These are phyloP conservation scores for Diadema setosum DNA, from an alignment of 35 echinoderm and acorn worm species.

Conservation along the genomic window DNA sequence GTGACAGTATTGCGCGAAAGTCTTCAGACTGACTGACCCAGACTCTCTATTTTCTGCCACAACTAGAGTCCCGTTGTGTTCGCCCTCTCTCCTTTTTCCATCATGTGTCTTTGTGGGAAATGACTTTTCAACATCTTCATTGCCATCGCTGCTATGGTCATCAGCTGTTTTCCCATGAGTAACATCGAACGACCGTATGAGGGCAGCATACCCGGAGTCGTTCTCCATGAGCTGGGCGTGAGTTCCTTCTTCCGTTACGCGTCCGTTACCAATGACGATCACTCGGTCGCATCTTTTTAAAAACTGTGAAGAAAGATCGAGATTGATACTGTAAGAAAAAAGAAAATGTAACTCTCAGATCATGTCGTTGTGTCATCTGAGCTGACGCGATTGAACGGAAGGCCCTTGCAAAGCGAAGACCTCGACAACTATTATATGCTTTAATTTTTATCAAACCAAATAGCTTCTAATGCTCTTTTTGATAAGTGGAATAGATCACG, in stretches of 20 bases:
- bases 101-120: neutral
- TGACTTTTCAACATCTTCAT: neutral
- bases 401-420: too few species aligned
- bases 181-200: slow-evolving; percentile 62
- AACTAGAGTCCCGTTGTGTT: slow-evolving; percentile 13
- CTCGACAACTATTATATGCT: too few species aligned
- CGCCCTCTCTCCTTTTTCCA: neutral
- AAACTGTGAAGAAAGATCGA: slow-evolving; percentile 35
- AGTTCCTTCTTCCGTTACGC: slow-evolving; percentile 60
- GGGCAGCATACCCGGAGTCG: slow-evolving; percentile 56
- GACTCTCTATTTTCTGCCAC: slow-evolving; percentile 21
- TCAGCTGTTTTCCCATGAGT: slow-evolving; percentile 24
- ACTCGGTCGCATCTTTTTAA: slow-evolving; percentile 76
- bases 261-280: slow-evolving; percentile 65
- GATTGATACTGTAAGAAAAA: too few species aligned
- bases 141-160: neutral
- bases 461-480: too few species aligned
- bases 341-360: too few species aligned
- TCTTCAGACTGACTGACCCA: slow-evolving; percentile 10
- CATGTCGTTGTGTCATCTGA: too few species aligned
- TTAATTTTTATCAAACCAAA: too few species aligned
- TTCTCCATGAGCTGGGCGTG: slow-evolving; percentile 62
- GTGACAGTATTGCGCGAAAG: slow-evolving; percentile 47
- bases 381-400: too few species aligned
- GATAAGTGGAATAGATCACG: too few species aligned